Percentiles rank a stretch among this genome's conserved stretches.
Evolutionary conservation across 92 coral and sea anemone species (phyloP).

Genomic region (Heteractis magnifica): DNA sequence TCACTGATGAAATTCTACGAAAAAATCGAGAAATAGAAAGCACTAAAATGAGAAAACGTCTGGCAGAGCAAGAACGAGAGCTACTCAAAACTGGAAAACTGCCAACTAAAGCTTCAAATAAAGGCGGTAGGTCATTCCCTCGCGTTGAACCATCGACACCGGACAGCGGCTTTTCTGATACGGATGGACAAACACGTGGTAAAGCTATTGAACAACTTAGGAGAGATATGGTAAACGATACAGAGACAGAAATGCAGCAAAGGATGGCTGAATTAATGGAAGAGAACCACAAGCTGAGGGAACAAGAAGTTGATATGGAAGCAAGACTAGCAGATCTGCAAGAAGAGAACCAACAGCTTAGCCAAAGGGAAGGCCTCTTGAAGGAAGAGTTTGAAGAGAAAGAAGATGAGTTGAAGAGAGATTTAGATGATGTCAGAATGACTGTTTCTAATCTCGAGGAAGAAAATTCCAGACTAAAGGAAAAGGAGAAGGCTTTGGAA

Average conservation of each 20-base stretch:
- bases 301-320: conserved; percentile 12
- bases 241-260: not conserved
- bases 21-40: conserved; percentile 62
- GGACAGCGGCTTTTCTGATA: conserved; percentile 77
- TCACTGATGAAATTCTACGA: conserved; percentile 68
- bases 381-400: conserved; percentile 54
- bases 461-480: conserved; percentile 55
- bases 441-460: conserved; percentile 38
- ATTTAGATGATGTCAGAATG: conserved; percentile 21
- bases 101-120: conserved; percentile 32
- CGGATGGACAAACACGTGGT: conserved; percentile 30
- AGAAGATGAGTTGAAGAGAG: conserved; percentile 39
- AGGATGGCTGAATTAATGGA: conserved; percentile 1
- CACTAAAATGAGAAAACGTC: conserved; percentile 51
- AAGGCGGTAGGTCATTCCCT: conserved; percentile 22
- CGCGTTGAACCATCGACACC: conserved; percentile 64
- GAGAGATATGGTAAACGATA: conserved; percentile 14
- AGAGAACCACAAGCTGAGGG: conserved; percentile 14
- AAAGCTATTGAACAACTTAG: conserved; percentile 11
- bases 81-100: conserved; percentile 54
- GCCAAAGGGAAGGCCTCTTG: conserved; percentile 33
- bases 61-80: conserved; percentile 72
- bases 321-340: not conserved
- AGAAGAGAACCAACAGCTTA: conserved; percentile 15
- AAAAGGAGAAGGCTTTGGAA: conserved; percentile 22